These are phyloP conservation scores for Apogon talboti DNA, from an alignment of 2,797 vertebrate genomes.

Conservation along the genomic window DNA sequence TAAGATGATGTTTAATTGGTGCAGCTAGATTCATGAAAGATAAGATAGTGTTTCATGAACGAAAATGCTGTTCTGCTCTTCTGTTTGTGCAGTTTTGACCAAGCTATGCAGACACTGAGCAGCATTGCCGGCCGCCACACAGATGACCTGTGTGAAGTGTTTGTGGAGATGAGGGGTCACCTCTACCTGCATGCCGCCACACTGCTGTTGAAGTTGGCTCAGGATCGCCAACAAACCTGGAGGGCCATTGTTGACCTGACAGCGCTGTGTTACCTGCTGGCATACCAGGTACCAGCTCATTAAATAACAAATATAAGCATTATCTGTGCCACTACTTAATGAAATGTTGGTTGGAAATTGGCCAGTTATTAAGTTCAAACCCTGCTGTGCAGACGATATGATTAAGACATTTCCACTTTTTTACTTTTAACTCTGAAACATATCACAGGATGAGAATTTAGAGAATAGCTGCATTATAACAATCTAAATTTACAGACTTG, in stretches of 20 bases:
- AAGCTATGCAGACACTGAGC: slow-evolving; percentile 87
- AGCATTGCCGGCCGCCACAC: slow-evolving; percentile 66
- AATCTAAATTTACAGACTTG: neutral
- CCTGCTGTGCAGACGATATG: no score
- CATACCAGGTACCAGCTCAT: slow-evolving; percentile 88
- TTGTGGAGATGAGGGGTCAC: slow-evolving; percentile 92
- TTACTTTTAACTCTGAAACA: no score
- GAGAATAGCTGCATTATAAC: no score
- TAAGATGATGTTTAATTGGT: neutral
- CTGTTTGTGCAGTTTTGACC: slow-evolving; percentile 88
- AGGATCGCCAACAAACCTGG: slow-evolving; percentile 89
- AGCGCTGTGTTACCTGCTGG: slow-evolving; percentile 91
- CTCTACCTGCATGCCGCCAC: slow-evolving; percentile 92
- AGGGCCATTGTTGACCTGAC: slow-evolving; percentile 88
- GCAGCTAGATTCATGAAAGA: neutral
- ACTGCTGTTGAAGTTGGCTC: slow-evolving; percentile 92
- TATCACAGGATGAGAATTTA: no score
- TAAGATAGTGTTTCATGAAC: no score
- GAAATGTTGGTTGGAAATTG: neutral
- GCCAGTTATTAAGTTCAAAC: no score
- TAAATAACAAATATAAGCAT: neutral
- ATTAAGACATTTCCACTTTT: no score
- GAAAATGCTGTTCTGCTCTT: neutral
- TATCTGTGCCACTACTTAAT: neutral
- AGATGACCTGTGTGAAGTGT: slow-evolving; percentile 89